These are phyloP conservation scores for Rhadina sibilatrix DNA, from an alignment of 2,113 vertebrate genomes.

Conservation along the genomic window DNA sequence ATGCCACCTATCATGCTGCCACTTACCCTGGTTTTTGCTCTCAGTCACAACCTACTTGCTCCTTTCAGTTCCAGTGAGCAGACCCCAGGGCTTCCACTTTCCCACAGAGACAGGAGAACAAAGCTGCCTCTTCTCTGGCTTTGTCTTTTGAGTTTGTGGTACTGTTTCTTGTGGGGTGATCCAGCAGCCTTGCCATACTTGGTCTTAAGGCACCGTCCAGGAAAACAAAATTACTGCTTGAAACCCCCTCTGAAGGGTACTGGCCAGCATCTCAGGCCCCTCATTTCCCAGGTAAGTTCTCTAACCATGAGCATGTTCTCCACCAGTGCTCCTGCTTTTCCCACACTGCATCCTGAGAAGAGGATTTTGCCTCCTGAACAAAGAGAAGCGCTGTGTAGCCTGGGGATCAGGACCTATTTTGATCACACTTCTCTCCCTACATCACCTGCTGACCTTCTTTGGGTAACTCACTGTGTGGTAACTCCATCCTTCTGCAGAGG, in stretches of 20 bases:
- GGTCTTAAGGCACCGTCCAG: not conserved
- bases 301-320: not conserved
- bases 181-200: not conserved
- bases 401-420: not conserved
- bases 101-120: not conserved
- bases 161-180: not conserved
- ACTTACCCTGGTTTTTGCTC: not conserved
- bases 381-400: not conserved
- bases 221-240: not conserved
- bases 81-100: not conserved
- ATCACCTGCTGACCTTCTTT: not conserved
- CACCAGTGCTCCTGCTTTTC: not conserved
- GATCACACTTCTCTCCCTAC: not conserved
- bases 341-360: fast-evolving
- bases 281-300: not conserved
- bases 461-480: not conserved
- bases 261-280: not conserved
- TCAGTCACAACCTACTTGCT: not conserved
- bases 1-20: not conserved
- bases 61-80: not conserved
- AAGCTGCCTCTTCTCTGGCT: not conserved
- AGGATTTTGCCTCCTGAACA: not conserved
- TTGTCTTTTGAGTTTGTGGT: not conserved
- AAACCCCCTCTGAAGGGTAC: not conserved
- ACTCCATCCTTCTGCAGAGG: not conserved